Conservation (phyloP, 2,797 vertebrate species). For the Sebastes hubbsi region DNA sequence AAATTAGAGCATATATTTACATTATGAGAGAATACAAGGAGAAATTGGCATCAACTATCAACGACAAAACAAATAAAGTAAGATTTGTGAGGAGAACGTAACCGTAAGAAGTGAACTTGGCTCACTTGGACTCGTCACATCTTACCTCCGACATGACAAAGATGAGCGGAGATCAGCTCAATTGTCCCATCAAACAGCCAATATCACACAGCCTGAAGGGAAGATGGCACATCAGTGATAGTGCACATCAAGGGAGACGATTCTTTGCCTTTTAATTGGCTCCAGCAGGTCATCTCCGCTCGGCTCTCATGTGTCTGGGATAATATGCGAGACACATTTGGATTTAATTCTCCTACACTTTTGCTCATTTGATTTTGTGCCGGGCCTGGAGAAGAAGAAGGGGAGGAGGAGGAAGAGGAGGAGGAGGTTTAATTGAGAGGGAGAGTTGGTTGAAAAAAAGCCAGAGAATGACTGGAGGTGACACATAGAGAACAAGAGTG, state of each 20-base stretch:
- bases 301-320: constrained; percentile 38
- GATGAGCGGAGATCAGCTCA: constrained; percentile 41
- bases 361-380: constrained; percentile 61
- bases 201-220: constrained; percentile 53
- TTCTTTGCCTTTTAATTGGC: constrained; percentile 67
- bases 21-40: not conserved
- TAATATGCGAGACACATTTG: constrained; percentile 60
- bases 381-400: constrained; percentile 15
- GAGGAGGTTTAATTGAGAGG: constrained; percentile 65
- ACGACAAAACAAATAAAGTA: not conserved
- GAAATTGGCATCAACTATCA: not conserved
- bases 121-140: constrained; percentile 22
- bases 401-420: not conserved
- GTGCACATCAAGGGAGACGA: constrained; percentile 48
- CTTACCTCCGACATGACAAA: constrained; percentile 31
- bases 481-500: constrained; percentile 67
- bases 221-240: constrained; percentile 49
- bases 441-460: constrained; percentile 49
- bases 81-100: not conserved
- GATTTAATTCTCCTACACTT: constrained; percentile 60
- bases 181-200: constrained; percentile 63
- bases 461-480: constrained; percentile 67
- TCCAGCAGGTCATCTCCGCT: constrained; percentile 65
- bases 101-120: not conserved
- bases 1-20: not conserved